Conservation (phyloP, 1,140 invertebrate genomes). For the Leptonema lineaticorne region DNA sequence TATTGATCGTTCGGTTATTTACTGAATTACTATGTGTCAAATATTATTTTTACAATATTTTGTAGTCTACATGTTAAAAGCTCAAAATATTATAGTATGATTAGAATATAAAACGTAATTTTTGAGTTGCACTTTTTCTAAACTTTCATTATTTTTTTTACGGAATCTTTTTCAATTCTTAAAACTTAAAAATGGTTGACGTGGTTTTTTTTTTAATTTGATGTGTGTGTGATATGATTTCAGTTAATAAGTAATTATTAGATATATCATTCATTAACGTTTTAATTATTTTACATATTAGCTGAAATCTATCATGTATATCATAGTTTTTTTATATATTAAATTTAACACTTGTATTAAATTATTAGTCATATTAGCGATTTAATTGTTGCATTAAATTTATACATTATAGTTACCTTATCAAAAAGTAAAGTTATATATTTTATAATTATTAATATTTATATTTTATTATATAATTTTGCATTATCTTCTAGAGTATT, state of each 20-base stretch:
- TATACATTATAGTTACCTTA: slow-evolving; percentile 16
- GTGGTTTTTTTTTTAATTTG: not conserved
- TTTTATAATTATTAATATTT: not conserved
- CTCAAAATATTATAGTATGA: slow-evolving; percentile 8
- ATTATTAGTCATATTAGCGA: slow-evolving; percentile 6
- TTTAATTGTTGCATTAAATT: slow-evolving; percentile 11
- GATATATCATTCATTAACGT: no score
- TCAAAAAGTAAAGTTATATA: slow-evolving; percentile 1
- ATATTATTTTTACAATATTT: not conserved
- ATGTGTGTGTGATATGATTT: no score
- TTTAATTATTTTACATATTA: no score
- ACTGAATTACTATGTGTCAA: slow-evolving; percentile 12
- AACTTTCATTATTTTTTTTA: not conserved
- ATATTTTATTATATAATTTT: slow-evolving; percentile 1
- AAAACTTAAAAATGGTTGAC: no score
- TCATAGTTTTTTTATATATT: not conserved
- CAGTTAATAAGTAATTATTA: no score
- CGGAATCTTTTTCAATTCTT: not conserved
- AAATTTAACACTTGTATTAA: slow-evolving; percentile 2
- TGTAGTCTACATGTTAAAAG: no score
- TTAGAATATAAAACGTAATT: no score
- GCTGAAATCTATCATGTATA: not conserved
- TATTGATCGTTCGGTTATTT: not conserved
- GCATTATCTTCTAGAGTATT: not conserved
- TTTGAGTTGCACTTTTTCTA: not conserved